phyloP scores from a whole-genome alignment of 1,140 invertebrate genomes.

The Berghia stephanieae region DNA sequence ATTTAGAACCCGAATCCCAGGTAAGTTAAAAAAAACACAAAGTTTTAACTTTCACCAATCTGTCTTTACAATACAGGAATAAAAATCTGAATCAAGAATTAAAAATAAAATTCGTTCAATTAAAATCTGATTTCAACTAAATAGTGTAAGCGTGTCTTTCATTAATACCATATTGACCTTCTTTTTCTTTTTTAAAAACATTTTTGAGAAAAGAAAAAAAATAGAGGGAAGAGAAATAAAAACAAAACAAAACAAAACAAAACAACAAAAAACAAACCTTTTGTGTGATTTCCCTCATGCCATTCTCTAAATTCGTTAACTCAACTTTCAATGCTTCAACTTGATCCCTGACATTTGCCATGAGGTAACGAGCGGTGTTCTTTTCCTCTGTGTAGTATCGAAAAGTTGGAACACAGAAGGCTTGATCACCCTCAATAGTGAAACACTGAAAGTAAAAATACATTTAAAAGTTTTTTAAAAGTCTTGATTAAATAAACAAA shows the following conservation, averaged over 20 bases:
- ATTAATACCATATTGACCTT: no score
- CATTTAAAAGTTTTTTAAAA: not conserved
- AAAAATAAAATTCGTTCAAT: no score
- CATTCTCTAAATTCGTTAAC: slow-evolving; percentile 35
- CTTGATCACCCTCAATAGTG: slow-evolving; percentile 60
- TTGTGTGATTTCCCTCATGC: slow-evolving; percentile 23
- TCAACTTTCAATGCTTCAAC: slow-evolving; percentile 43
- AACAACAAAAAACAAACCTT: slow-evolving; percentile 10
- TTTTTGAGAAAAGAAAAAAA: not conserved
- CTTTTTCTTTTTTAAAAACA: no score
- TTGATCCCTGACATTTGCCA: slow-evolving; percentile 59
- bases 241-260: not conserved
- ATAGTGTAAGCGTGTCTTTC: no score
- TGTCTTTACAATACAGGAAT: no score
- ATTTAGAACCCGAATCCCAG: no score
- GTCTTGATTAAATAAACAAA: not conserved
- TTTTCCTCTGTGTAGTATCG: slow-evolving; percentile 59
- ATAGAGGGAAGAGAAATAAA: not conserved
- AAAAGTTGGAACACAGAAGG: slow-evolving; percentile 57
- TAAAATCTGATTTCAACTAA: no score
- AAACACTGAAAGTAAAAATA: slow-evolving; percentile 55
- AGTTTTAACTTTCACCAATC: no score
- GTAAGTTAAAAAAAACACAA: no score
- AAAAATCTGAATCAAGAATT: no score
- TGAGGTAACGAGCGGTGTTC: slow-evolving; percentile 51